Evolutionary conservation across 2,888 invertebrate genomes (phyloP).

Genomic region (Pyrocoelia pectoralis): DNA sequence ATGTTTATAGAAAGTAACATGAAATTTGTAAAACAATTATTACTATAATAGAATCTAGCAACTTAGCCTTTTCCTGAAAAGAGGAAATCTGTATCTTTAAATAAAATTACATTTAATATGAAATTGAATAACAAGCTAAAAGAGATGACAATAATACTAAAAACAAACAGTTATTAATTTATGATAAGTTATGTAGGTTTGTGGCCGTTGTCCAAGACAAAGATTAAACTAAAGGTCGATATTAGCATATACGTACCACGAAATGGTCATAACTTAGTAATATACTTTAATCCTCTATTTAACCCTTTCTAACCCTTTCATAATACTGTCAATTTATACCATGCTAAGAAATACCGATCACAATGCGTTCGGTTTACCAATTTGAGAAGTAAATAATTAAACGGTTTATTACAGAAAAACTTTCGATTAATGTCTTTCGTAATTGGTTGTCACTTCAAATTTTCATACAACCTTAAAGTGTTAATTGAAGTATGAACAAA

Average conservation of each 20-base stretch:
- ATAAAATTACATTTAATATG: too few species aligned
- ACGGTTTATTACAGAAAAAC: too few species aligned
- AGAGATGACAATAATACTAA: neutral
- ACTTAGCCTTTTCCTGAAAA: too few species aligned
- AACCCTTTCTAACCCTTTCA: neutral
- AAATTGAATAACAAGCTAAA: too few species aligned
- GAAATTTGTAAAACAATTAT: too few species aligned
- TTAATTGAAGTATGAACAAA: too few species aligned
- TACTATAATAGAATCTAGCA: too few species aligned
- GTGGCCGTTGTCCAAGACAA: neutral
- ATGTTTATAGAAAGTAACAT: too few species aligned
- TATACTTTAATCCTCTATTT: neutral
- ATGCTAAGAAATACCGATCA: neutral
- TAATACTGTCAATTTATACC: neutral
- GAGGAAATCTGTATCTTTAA: too few species aligned
- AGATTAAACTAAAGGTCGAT: constrained; percentile 1
- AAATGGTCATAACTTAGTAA: constrained; percentile 1
- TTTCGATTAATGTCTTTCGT: neutral
- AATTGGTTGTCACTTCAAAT: too few species aligned
- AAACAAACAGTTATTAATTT: constrained; percentile 1
- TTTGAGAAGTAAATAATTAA: neutral
- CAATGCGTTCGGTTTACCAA: neutral
- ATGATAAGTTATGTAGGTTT: constrained; percentile 1
- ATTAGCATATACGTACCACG: neutral
- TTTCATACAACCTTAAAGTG: too few species aligned